Evolutionary conservation across 2,797 vertebrate species (phyloP).

Genomic region (Hephaestus fuliginosus): DNA sequence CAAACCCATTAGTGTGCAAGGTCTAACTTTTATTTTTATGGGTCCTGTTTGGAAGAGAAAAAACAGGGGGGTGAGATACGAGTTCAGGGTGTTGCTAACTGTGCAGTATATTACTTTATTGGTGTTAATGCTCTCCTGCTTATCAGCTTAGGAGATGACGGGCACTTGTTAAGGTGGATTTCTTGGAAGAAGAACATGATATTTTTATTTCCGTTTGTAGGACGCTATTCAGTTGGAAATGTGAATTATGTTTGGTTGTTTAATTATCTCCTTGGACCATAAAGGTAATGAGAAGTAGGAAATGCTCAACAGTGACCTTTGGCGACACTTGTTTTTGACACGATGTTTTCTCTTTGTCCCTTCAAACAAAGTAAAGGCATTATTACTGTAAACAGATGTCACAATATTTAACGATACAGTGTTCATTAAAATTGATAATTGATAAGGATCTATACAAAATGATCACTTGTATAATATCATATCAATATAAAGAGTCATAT

Average conservation of each 20-base stretch:
- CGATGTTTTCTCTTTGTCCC: too few relatives aligned
- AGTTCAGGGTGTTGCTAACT: neutral
- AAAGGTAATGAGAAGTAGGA: too few relatives aligned
- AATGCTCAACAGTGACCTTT: too few relatives aligned
- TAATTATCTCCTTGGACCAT: neutral
- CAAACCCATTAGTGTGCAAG: neutral
- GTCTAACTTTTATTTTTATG: conserved; percentile 16
- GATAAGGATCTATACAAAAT: neutral
- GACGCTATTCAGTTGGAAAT: neutral
- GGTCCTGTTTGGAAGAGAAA: neutral
- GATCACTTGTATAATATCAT: neutral
- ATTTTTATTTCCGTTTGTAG: neutral
- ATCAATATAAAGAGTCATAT: neutral
- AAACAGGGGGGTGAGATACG: too few relatives aligned
- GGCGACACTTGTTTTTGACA: too few relatives aligned
- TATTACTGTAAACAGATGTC: too few relatives aligned
- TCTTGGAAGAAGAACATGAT: neutral
- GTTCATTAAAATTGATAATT: neutral
- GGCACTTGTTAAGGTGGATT: neutral
- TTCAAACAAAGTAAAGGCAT: too few relatives aligned
- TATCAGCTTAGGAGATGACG: conserved; percentile 32
- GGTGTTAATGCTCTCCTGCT: neutral
- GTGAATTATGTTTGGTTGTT: neutral
- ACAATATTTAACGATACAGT: neutral
- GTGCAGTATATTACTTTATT: conserved; percentile 25